These are phyloP conservation scores for Phasianus colchicus DNA, from an alignment of 2,113 vertebrate genomes.

Conservation along the genomic window DNA sequence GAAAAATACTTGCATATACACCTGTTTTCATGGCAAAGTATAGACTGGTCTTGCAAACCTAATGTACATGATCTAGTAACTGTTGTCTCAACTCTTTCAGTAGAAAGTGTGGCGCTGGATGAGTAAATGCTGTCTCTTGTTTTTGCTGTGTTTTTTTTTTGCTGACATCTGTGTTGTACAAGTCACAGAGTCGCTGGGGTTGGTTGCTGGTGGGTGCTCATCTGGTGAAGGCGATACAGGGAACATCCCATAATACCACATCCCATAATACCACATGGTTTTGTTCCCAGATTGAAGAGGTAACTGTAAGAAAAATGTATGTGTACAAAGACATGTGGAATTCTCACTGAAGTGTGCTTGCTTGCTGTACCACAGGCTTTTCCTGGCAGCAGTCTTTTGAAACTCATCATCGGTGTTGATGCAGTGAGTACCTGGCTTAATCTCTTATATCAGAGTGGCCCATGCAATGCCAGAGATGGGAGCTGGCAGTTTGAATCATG, in stretches of 20 bases:
- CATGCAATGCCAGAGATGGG: fast-evolving
- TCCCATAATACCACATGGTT: background rate
- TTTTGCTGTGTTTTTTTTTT: background rate
- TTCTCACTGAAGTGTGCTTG: background rate
- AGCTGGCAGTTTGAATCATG: background rate
- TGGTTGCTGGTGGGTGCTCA: background rate
- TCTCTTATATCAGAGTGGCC: background rate
- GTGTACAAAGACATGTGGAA: background rate
- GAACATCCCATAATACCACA: background rate
- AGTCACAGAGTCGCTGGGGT: background rate
- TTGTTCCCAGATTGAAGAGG: background rate
- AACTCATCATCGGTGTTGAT: fast-evolving
- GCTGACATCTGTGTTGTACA: background rate
- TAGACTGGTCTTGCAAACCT: background rate
- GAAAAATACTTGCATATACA: constrained; percentile 64
- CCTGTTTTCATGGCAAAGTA: constrained; percentile 33
- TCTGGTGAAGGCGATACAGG: fast-evolving
- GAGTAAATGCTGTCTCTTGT: background rate
- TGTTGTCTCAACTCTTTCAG: background rate
- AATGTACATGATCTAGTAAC: background rate
- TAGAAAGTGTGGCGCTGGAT: background rate
- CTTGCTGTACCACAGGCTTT: background rate
- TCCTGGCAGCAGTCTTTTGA: background rate
- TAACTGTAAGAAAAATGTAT: background rate
- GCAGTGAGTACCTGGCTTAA: background rate